phyloP scores from a whole-genome alignment of 30 jellyfish, hydroid and myxozoan species.

The Catostylus mosaicus region DNA sequence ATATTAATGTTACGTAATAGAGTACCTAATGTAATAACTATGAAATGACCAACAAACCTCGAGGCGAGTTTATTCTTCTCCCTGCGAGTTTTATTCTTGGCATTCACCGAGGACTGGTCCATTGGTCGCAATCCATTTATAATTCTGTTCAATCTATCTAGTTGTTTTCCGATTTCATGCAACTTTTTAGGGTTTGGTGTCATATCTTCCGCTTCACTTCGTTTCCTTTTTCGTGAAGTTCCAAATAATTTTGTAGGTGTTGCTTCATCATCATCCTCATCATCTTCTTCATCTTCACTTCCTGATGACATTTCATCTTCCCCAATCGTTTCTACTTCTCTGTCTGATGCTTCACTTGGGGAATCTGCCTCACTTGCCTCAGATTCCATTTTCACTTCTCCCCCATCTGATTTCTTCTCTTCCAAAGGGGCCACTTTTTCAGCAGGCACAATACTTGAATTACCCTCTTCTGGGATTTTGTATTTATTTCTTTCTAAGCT shows the following conservation, averaged over 20 bases:
- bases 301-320: conserved; percentile 53
- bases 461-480: neutral
- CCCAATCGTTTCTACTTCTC: conserved; percentile 45
- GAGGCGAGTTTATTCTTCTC: conserved; percentile 91
- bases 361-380: conserved; percentile 33
- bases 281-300: conserved; percentile 58
- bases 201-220: conserved; percentile 92
- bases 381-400: neutral
- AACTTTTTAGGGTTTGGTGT: conserved; percentile 79
- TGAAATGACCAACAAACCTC: conserved; percentile 46
- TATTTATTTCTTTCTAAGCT: conserved; percentile 17
- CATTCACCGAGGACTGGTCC: conserved; percentile 56
- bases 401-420: conserved; percentile 20
- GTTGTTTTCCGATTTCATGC: conserved; percentile 77
- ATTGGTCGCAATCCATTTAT: conserved; percentile 74
- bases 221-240: conserved; percentile 50
- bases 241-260: conserved; percentile 32
- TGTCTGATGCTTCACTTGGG: conserved; percentile 31
- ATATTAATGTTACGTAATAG: neutral
- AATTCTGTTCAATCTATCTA: conserved; percentile 71
- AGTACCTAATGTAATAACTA: neutral
- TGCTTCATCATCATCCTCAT: conserved; percentile 65
- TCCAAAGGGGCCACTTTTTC: too few species aligned
- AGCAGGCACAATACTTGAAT: neutral
- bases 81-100: conserved; percentile 72